phyloP scores from a whole-genome alignment of 23 tunicate species.

The Styela clava region DNA sequence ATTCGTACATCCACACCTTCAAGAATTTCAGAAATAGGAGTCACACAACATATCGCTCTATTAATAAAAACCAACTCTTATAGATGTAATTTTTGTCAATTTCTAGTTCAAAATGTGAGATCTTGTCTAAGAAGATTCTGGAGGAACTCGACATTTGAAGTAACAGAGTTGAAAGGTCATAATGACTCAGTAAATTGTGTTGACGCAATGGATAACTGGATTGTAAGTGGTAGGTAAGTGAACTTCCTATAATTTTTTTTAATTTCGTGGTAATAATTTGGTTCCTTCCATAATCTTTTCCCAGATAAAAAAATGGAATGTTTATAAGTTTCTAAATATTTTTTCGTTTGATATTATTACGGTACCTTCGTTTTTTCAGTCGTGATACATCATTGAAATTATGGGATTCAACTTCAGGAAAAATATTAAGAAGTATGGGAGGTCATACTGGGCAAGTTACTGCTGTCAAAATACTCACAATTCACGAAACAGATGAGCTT shows the following conservation, averaged over 20 bases:
- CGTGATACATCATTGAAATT: constrained; percentile 85
- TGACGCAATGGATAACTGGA: constrained; percentile 40
- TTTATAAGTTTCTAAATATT: no score
- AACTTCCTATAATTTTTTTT: not conserved
- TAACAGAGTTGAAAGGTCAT: constrained; percentile 51
- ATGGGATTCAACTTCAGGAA: constrained; percentile 39
- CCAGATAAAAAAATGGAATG: no score
- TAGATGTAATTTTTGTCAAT: no score
- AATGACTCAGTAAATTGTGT: constrained; percentile 48
- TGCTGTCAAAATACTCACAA: constrained; percentile 39
- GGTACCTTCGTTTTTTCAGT: no score
- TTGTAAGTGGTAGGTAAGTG: constrained; percentile 74
- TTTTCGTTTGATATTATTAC: no score
- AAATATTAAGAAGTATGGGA: constrained; percentile 52
- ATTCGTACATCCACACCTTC: no score
- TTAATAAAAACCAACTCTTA: no score
- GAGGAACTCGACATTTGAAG: constrained; percentile 35
- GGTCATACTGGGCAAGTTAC: constrained; percentile 80
- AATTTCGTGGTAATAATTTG: not conserved
- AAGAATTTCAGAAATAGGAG: no score
- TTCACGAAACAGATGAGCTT: constrained; percentile 33
- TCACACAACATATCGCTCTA: no score
- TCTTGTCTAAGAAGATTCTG: constrained; percentile 44
- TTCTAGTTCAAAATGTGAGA: constrained; percentile 17
- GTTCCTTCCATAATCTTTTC: not conserved